Evolutionary conservation across 2,888 invertebrate genomes (phyloP), one percentile per base, ranked within the genome.

Genomic region (Hydriomena furcata): DNA sequence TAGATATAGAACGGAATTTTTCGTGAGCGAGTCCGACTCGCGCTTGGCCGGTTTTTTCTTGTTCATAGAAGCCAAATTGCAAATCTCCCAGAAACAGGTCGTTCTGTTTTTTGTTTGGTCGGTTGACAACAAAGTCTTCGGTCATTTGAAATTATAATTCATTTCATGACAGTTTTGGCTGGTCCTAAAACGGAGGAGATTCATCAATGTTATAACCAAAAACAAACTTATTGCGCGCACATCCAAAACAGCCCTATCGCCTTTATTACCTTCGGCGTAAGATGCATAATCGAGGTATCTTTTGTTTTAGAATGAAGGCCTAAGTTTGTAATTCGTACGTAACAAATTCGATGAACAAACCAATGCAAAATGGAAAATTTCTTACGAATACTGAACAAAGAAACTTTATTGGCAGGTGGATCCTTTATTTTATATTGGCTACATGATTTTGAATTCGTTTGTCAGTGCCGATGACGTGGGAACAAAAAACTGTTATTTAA

Each of bases 61-160:
- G 40, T 43, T 67, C 61, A 64, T 64, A 55, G 77, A 77, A 77
- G 76, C 66, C 68, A 56, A 71, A 76, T 76, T 75, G 68, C 68
- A 68, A 28, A 42, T 49, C 59, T 61, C 68, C 69, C 59, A 60
- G 54, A 63, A 77, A 69, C 81, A 80, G 79, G 79, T 79, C 76
- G 76, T 71, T 73, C 68, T 75, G 67, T 60, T 61, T 75, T 79
- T 79, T 73, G 71, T 66, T 54, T 52, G 57, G 63, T 52, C 65
- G 58, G 78, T 79, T 82, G 79, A 79, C 82, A 74, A 80, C 82
- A 82, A 76, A 75, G 79, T 74, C 67, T 72, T 66, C 60, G 59
- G 71, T 66, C 74, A 86, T 87, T 86, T 86, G 79, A 84, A 89
- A 88, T 84, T 86, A 78, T 83, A 84, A 88, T 84, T 78, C 70